phyloP scores from a whole-genome alignment of 2,113 vertebrate species.

The Poecile atricapillus region DNA sequence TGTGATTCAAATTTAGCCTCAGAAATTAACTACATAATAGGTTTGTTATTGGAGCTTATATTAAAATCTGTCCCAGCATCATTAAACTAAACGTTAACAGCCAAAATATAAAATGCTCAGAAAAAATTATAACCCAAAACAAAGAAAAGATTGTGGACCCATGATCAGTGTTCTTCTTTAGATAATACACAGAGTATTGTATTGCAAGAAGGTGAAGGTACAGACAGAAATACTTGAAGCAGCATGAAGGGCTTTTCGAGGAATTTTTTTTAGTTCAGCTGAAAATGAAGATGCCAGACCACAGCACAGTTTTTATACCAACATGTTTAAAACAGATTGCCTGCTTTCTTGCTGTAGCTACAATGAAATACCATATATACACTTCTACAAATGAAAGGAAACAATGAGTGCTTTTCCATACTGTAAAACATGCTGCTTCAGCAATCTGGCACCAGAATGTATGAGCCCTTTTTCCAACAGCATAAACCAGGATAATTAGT shows the following conservation, averaged over 20 bases:
- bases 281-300: neutral
- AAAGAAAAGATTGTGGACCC: neutral
- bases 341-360: neutral
- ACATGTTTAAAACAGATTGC: neutral
- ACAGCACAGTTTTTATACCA: neutral
- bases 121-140: neutral
- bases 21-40: neutral
- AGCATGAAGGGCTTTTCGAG: neutral
- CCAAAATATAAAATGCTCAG: neutral
- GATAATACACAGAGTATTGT: neutral
- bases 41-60: neutral
- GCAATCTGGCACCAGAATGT: neutral
- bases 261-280: neutral
- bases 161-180: neutral
- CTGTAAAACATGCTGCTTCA: neutral
- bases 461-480: neutral
- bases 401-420: neutral
- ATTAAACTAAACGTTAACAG: neutral
- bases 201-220: neutral
- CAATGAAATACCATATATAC: neutral
- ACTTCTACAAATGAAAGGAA: neutral
- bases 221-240: neutral
- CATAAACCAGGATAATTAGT: neutral
- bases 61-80: neutral
- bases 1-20: neutral